Percentiles rank a stretch among this genome's conserved stretches.
These are phyloP conservation scores for Hystrix cristata DNA, from an alignment of 2,113 vertebrate species.

Conservation along the genomic window DNA sequence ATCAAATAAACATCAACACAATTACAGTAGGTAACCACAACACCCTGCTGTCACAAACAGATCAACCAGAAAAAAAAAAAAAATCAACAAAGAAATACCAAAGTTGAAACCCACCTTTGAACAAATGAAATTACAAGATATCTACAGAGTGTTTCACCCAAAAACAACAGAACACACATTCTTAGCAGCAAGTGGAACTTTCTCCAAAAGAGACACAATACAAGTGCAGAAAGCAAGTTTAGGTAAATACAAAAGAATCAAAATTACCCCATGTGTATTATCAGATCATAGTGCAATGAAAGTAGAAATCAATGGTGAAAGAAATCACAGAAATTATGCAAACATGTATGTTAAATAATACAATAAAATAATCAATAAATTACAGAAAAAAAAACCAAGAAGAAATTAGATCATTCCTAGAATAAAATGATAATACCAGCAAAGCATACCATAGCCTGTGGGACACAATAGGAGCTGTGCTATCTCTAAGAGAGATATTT, in stretches of 20 bases:
- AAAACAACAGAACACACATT: not conserved
- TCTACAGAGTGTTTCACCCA: not conserved
- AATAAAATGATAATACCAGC: not conserved
- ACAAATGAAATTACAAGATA: not conserved
- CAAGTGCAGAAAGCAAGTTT: not conserved
- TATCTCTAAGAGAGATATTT: no score
- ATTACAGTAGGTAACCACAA: not conserved
- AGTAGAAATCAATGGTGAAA: no score
- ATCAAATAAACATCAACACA: no score
- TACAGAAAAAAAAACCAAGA: not conserved
- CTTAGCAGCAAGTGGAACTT: not conserved
- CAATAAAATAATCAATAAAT: not conserved
- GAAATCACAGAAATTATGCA: no score
- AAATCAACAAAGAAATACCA: not conserved
- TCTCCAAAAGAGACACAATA: not conserved
- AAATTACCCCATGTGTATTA: not conserved
- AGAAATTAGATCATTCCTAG: not conserved
- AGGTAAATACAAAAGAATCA: not conserved
- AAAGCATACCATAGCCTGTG: no score
- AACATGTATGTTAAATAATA: not conserved
- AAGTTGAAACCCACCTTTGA: not conserved
- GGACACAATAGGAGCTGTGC: no score
- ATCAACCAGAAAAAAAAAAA: not conserved
- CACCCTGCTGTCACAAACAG: not conserved
- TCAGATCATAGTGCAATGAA: not conserved